A percentile compares a stretch with the other conserved stretches of the same genome.
Conservation (phyloP, 2,113 vertebrate genomes). For the Corythoichthys haematopterus region DNA sequence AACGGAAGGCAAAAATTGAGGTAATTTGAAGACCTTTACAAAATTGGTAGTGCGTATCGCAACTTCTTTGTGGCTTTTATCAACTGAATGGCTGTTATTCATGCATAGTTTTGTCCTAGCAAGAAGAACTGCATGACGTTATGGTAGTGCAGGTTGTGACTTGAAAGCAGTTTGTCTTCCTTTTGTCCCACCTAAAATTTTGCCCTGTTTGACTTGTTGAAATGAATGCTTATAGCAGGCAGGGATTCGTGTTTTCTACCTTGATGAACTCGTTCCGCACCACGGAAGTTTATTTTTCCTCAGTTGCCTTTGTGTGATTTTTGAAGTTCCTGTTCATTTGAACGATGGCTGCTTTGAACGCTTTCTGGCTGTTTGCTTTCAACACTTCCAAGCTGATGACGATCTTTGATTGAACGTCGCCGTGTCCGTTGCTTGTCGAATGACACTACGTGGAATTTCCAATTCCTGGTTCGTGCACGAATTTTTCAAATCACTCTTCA, state of each 20-base stretch:
- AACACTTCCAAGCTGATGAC: neutral
- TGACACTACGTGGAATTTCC: neutral
- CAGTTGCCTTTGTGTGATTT: neutral
- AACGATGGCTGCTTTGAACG: neutral
- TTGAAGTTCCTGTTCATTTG: neutral
- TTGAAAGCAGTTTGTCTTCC: neutral
- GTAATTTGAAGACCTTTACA: too few species aligned
- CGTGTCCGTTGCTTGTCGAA: neutral
- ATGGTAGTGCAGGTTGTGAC: neutral
- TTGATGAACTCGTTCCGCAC: neutral
- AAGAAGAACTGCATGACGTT: neutral
- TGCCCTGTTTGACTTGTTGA: neutral
- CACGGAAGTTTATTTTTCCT: neutral
- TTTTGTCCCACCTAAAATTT: neutral
- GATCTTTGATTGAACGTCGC: neutral
- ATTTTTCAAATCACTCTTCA: neutral
- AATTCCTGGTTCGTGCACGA: neutral
- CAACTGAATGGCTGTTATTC: neutral
- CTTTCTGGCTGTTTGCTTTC: neutral
- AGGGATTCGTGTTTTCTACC: neutral
- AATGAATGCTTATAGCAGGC: neutral
- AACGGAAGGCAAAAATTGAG: too few species aligned
- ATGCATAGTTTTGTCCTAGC: neutral
- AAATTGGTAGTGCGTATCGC: too few species aligned
- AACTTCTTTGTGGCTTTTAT: neutral